Percentiles rank a stretch among this genome's conserved stretches.
Conservation (phyloP, 2,888 invertebrate genomes). For the Aproaerema taeniolella region DNA sequence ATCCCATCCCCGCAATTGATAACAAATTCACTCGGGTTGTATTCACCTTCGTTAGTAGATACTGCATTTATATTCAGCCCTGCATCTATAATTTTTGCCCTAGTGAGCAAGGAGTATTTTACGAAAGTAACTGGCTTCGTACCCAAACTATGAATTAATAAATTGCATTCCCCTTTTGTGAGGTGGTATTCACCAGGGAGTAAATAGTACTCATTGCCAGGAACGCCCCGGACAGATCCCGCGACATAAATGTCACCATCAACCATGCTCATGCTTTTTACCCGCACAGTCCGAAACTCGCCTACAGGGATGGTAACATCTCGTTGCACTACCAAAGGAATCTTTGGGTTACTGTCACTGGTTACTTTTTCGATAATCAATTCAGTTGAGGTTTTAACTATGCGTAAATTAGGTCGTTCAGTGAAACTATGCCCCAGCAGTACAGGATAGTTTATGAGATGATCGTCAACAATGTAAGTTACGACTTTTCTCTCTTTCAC, state of each 20-base stretch:
- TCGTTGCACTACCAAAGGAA: background rate
- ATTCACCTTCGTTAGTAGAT: no score
- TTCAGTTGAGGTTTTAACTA: constrained; percentile 9
- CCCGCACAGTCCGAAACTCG: background rate
- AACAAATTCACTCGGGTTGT: background rate
- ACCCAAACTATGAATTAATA: constrained; percentile 6
- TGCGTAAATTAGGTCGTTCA: constrained; percentile 9
- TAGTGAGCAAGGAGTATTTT: background rate
- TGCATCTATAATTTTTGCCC: background rate
- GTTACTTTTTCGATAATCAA: constrained; percentile 3
- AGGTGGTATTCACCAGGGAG: constrained; percentile 7
- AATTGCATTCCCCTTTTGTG: background rate
- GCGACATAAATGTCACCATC: constrained; percentile 1
- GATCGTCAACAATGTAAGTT: constrained; percentile 16
- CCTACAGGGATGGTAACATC: background rate
- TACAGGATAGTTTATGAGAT: constrained; percentile 15
- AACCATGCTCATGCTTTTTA: background rate
- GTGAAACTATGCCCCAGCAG: constrained; percentile 12
- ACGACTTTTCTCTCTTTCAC: constrained; percentile 18
- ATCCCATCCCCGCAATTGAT: constrained; percentile 8
- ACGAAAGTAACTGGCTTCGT: background rate
- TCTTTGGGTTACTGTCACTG: background rate
- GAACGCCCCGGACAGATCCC: background rate
- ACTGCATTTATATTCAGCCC: background rate
- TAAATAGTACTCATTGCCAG: constrained; percentile 2